Percentiles rank a stretch among this genome's conserved stretches.
Conservation (phyloP, 1,140 invertebrate genomes). For the Gonatopus flavifemur region DNA sequence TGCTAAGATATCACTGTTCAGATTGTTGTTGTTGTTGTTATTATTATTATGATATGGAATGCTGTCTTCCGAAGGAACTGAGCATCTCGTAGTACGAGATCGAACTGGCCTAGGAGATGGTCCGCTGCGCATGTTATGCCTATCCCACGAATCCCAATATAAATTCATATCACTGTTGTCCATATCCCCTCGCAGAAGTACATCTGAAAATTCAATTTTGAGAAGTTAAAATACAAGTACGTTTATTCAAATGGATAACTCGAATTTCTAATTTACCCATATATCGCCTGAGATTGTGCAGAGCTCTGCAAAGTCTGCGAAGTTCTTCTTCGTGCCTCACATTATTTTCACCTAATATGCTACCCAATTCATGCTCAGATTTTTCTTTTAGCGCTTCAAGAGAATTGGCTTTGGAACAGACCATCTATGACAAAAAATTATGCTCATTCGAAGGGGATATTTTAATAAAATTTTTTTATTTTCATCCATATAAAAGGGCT, state of each 20-base stretch:
- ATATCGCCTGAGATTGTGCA: conserved; percentile 82
- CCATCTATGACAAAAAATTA: conserved; percentile 45
- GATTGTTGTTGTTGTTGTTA: conserved; percentile 44
- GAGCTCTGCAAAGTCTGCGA: conserved; percentile 74
- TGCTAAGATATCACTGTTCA: conserved; percentile 44
- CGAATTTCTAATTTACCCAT: conserved; percentile 65
- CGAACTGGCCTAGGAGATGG: conserved; percentile 64
- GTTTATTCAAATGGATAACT: background rate
- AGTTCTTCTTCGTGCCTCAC: conserved; percentile 76
- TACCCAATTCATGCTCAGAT: conserved; percentile 78
- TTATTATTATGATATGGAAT: conserved; percentile 58
- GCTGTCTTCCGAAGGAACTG: conserved; percentile 65
- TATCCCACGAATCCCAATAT: conserved; percentile 94
- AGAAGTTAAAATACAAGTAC: conserved; percentile 8
- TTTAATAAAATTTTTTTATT: conserved; percentile 3
- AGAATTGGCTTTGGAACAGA: conserved; percentile 65
- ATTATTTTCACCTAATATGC: conserved; percentile 67
- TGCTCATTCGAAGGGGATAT: conserved; percentile 6
- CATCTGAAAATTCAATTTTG: conserved; percentile 56
- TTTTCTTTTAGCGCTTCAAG: conserved; percentile 81
- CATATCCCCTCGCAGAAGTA: conserved; percentile 62
- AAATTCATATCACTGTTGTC: conserved; percentile 68
- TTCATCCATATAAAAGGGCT: background rate
- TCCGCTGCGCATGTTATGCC: conserved; percentile 58
- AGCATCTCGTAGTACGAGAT: conserved; percentile 58